phyloP scores from a whole-genome alignment of 2,113 vertebrate species.

The Sylvia atricapilla region DNA sequence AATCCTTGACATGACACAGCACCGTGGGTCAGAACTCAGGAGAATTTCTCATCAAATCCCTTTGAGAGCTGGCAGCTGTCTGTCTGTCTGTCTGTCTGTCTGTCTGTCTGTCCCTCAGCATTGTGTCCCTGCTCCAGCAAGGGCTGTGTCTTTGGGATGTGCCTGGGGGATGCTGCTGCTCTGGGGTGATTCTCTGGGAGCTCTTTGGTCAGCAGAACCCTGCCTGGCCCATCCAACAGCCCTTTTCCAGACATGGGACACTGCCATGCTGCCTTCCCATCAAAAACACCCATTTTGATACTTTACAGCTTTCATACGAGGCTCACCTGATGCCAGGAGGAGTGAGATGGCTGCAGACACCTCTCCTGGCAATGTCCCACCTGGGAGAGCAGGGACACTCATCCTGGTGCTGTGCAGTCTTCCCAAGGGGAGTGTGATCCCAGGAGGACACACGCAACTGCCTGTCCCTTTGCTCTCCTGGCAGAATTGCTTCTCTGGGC shows the following conservation, averaged over 20 bases:
- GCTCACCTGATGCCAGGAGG: not conserved
- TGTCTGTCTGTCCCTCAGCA: fast-evolving
- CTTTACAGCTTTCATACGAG: not conserved
- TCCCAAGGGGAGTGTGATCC: fast-evolving
- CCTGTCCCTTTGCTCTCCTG: not conserved
- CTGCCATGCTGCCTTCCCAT: not conserved
- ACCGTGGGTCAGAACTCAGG: fast-evolving
- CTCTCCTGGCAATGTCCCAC: fast-evolving
- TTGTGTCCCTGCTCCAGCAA: not conserved
- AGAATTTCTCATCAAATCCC: not conserved
- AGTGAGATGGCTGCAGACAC: fast-evolving
- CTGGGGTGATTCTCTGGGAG: not conserved
- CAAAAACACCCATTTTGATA: not conserved
- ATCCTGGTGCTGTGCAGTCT: fast-evolving
- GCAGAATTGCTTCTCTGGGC: not conserved
- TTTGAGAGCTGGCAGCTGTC: not conserved
- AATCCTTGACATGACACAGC: not conserved
- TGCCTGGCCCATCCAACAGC: not conserved
- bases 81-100: fast-evolving
- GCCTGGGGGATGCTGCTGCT: not conserved
- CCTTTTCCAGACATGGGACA: fast-evolving
- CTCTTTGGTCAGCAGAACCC: not conserved
- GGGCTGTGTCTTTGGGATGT: not conserved
- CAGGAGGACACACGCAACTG: not conserved
- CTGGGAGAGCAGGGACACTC: fast-evolving